These are phyloP conservation scores for Brevimyrus niger DNA, from an alignment of 2,113 vertebrate genomes.

Conservation along the genomic window DNA sequence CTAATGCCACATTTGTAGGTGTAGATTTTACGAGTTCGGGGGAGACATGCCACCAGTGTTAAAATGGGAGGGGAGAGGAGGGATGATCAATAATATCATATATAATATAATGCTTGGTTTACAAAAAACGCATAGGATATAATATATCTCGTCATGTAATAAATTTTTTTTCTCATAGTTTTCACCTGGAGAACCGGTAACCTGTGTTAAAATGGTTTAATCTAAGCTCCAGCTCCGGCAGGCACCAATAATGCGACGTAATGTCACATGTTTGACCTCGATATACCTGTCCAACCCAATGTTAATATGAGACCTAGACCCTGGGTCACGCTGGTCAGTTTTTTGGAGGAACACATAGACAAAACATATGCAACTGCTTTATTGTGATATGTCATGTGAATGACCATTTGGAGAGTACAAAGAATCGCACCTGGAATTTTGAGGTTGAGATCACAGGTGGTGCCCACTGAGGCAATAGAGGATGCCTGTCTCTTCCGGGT, in stretches of 20 bases:
- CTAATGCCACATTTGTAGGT: not conserved
- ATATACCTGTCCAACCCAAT: not conserved
- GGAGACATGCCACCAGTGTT: not conserved
- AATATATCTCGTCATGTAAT: not conserved
- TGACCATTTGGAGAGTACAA: not conserved
- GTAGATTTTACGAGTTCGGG: too few relatives aligned
- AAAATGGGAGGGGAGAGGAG: too few relatives aligned
- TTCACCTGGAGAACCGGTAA: not conserved
- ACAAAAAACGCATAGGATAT: not conserved
- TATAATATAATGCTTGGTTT: not conserved
- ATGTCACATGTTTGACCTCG: not conserved
- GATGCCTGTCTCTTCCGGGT: constrained; percentile 84
- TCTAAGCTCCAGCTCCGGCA: not conserved
- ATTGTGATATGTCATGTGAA: not conserved
- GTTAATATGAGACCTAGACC: not conserved
- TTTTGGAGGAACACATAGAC: not conserved
- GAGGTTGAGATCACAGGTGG: constrained; percentile 93
- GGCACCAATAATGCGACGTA: not conserved
- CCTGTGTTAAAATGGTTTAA: not conserved
- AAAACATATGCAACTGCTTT: not conserved
- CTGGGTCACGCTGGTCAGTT: not conserved
- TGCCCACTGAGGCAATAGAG: constrained; percentile 86
- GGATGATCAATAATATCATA: not conserved
- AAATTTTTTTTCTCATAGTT: not conserved
- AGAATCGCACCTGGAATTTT: constrained; percentile 83